Evolutionary conservation across 2,888 invertebrate species (phyloP).

Genomic region (Pyrrhia umbra): DNA sequence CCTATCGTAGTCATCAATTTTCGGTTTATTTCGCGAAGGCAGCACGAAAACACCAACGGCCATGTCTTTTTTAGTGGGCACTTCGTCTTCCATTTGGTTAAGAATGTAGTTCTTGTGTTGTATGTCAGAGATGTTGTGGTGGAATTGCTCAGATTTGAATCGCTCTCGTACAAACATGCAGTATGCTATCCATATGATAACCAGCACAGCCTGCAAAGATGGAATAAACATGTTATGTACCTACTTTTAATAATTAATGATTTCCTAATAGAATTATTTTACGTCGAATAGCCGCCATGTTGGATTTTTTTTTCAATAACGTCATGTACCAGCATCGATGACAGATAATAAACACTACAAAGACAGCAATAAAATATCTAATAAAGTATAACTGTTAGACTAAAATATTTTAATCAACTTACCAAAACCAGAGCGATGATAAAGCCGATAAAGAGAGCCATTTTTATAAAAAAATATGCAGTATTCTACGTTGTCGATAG

Average conservation of each 20-base stretch:
- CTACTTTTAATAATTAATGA: background rate
- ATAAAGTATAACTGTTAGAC: background rate
- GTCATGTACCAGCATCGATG: slow-evolving; percentile 5
- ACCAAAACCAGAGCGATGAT: slow-evolving; percentile 83
- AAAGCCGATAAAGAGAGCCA: slow-evolving; percentile 82
- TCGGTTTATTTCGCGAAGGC: slow-evolving; percentile 78
- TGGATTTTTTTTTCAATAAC: slow-evolving; percentile 7
- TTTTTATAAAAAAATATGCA: slow-evolving; percentile 67
- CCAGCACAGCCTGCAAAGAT: slow-evolving; percentile 76
- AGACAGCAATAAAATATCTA: background rate
- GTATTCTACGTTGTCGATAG: slow-evolving; percentile 57
- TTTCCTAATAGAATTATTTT: slow-evolving; percentile 3
- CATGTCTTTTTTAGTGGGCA: slow-evolving; percentile 67
- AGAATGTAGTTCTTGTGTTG: slow-evolving; percentile 73
- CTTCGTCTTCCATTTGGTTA: slow-evolving; percentile 68
- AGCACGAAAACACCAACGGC: slow-evolving; percentile 80
- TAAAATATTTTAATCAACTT: slow-evolving; percentile 64
- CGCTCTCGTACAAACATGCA: slow-evolving; percentile 85
- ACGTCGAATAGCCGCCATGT: slow-evolving; percentile 14
- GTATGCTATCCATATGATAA: slow-evolving; percentile 82
- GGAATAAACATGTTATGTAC: slow-evolving; percentile 17
- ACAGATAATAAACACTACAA: background rate
- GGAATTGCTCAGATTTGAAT: slow-evolving; percentile 79
- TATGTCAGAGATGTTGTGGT: slow-evolving; percentile 80
- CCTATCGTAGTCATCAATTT: slow-evolving; percentile 74